Evolutionary conservation across 1,140 invertebrate species (phyloP).

Genomic region (Euura saliciscinereae): DNA sequence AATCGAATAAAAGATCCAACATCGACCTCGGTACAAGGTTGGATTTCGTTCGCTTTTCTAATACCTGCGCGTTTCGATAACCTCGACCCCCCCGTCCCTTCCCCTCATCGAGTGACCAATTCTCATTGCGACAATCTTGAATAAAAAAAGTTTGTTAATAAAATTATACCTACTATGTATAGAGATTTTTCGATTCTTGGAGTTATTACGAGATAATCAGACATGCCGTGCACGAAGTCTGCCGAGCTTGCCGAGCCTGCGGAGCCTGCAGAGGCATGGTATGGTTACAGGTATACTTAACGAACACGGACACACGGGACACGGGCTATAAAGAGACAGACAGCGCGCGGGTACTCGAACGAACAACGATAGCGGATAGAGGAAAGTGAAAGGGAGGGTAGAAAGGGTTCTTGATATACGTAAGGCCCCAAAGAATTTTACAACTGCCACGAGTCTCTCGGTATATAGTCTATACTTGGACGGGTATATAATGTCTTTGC

Average conservation of each 20-base stretch:
- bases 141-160: too few species aligned
- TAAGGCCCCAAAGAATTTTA: slow-evolving; percentile 38
- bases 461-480: background rate
- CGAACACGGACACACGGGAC: too few species aligned
- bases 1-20: too few species aligned
- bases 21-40: slow-evolving; percentile 4
- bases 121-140: too few species aligned
- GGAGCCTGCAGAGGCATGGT: background rate
- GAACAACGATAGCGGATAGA: slow-evolving; percentile 37
- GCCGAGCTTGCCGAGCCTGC: background rate
- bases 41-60: background rate
- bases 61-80: background rate
- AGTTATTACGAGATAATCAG: background rate
- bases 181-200: too few species aligned
- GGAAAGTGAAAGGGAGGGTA: slow-evolving; percentile 56
- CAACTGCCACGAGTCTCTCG: slow-evolving; percentile 37
- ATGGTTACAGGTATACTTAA: background rate
- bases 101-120: too few species aligned
- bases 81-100: background rate
- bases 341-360: slow-evolving; percentile 22
- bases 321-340: slow-evolving; percentile 10
- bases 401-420: slow-evolving; percentile 45
- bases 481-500: too few species aligned
- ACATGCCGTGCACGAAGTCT: background rate
- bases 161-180: too few species aligned